These are phyloP conservation scores for Myiozetetes cayanensis DNA, from an alignment of 2,113 vertebrate species.

Conservation along the genomic window DNA sequence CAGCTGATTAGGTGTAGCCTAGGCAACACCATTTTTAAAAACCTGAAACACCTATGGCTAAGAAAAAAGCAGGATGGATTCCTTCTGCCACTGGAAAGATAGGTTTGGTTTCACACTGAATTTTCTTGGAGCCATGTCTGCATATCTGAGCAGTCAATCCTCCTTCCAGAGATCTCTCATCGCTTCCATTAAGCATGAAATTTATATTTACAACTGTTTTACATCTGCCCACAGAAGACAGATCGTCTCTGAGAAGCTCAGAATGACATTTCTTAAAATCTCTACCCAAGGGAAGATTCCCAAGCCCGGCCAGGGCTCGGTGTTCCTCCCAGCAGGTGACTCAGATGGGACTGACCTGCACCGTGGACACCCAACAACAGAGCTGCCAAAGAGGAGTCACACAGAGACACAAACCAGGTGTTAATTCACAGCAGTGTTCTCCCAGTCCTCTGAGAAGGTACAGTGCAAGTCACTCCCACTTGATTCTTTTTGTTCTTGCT, in stretches of 20 bases:
- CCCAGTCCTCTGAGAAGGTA: not conserved
- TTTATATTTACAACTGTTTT: not conserved
- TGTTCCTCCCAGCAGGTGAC: not conserved
- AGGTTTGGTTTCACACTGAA: not conserved
- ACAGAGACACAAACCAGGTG: not conserved
- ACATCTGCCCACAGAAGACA: not conserved
- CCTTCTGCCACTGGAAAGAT: not conserved
- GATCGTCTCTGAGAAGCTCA: not conserved
- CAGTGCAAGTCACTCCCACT: not conserved
- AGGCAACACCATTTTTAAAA: not conserved
- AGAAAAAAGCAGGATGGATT: not conserved
- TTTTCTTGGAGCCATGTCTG: not conserved
- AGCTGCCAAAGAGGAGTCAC: not conserved
- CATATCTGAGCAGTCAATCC: not conserved
- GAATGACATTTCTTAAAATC: not conserved
- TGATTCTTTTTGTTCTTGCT: not conserved
- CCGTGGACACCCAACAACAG: not conserved
- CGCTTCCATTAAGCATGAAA: not conserved
- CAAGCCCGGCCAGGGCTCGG: not conserved
- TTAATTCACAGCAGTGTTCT: not conserved
- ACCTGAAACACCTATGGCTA: not conserved
- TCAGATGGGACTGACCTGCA: not conserved
- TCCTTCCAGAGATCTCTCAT: not conserved
- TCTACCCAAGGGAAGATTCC: not conserved
- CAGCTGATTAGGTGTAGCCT: not conserved